phyloP scores from a whole-genome alignment of 1,140 invertebrate species.

The Drosophila sp. region DNA sequence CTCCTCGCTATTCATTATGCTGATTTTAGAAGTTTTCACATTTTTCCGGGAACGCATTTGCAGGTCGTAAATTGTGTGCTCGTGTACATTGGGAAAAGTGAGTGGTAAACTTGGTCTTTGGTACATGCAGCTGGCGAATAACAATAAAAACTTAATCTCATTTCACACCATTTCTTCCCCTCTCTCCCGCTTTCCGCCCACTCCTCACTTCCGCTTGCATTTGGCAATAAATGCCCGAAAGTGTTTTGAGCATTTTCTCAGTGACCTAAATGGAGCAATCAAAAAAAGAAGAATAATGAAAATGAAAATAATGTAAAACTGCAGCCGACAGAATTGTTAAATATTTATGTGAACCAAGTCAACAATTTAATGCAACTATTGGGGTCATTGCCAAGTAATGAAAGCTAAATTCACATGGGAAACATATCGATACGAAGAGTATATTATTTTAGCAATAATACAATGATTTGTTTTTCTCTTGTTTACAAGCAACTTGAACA shows the following conservation, averaged over 20 bases:
- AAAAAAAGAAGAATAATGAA: too few species aligned
- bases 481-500: slow-evolving; percentile 26
- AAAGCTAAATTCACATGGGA: slow-evolving; percentile 7
- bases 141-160: slow-evolving; percentile 49
- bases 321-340: slow-evolving; percentile 29
- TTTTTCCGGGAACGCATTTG: slow-evolving; percentile 10
- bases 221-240: slow-evolving; percentile 17
- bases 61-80: slow-evolving; percentile 29
- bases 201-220: slow-evolving; percentile 18
- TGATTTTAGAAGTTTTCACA: slow-evolving; percentile 36
- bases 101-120: slow-evolving; percentile 12
- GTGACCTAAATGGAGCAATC: slow-evolving; percentile 20
- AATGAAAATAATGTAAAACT: slow-evolving; percentile 6
- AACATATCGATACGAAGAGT: slow-evolving; percentile 12
- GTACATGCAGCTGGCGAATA: slow-evolving; percentile 8
- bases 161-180: background rate
- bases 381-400: slow-evolving; percentile 38
- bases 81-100: background rate
- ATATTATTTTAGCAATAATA: slow-evolving; percentile 21
- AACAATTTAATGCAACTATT: slow-evolving; percentile 34
- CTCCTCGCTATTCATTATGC: slow-evolving; percentile 20
- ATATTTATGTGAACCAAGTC: slow-evolving; percentile 19
- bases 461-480: slow-evolving; percentile 14
- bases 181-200: background rate
- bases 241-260: slow-evolving; percentile 20